Percentiles rank a stretch among this genome's conserved stretches.
phyloP scores from a whole-genome alignment of 2,113 vertebrate genomes.

The Tetrax tetrax region DNA sequence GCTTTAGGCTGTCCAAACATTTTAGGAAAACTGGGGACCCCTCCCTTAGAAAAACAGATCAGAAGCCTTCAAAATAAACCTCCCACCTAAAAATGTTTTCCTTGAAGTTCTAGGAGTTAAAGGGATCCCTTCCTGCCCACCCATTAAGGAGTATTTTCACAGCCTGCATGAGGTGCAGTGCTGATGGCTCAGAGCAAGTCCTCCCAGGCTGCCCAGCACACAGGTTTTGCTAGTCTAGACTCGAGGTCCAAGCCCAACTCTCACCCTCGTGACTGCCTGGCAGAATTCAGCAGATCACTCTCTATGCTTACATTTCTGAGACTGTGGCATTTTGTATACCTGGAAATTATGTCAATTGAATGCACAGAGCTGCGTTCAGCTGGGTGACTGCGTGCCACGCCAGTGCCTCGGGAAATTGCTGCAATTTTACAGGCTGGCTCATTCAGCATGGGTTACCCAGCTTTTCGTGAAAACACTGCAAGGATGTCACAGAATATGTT shows the following conservation, averaged over 20 bases:
- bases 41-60: neutral
- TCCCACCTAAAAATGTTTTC: neutral
- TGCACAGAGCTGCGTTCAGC: neutral
- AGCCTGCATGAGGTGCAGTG: neutral
- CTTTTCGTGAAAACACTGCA: neutral
- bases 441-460: neutral
- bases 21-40: neutral
- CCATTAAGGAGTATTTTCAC: neutral
- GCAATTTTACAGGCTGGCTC: neutral
- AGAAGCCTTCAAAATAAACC: neutral
- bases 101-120: neutral
- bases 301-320: neutral
- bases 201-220: neutral
- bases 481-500: neutral
- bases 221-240: neutral
- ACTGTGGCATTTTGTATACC: neutral
- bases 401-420: neutral
- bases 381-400: neutral
- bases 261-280: neutral
- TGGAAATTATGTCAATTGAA: neutral
- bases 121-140: neutral
- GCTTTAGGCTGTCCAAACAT: neutral
- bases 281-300: neutral
- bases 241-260: neutral
- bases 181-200: neutral